Conservation (phyloP, 2,113 vertebrate species). For the Delphinus delphis region DNA sequence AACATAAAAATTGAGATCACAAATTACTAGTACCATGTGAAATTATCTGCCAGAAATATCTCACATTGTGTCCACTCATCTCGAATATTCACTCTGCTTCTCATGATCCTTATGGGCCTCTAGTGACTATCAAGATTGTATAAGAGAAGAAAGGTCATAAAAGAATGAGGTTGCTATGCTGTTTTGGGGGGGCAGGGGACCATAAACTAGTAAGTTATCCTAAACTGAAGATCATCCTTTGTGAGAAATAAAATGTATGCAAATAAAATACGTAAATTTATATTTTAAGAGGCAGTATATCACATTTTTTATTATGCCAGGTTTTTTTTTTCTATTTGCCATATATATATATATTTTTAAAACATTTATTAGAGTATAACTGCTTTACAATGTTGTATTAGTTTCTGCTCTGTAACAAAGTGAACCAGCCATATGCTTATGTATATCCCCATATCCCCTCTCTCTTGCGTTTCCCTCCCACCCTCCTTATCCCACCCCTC, state of each 20-base stretch:
- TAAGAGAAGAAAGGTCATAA: neutral
- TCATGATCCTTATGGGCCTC: neutral
- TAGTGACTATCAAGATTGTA: neutral
- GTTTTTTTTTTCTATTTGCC: neutral
- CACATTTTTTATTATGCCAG: neutral
- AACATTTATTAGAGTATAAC: no score
- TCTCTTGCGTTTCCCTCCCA: no score
- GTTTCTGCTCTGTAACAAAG: no score
- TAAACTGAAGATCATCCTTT: neutral
- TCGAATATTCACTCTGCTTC: neutral
- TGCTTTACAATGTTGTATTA: no score
- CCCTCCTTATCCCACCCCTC: no score
- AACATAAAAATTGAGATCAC: neutral
- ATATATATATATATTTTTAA: no score
- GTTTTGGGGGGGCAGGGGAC: neutral
- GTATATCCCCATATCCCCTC: no score
- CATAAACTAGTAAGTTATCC: neutral
- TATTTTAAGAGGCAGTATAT: neutral
- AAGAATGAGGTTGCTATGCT: neutral
- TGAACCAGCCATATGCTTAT: no score
- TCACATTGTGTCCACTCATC: neutral
- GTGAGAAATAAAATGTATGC: neutral
- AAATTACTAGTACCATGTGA: neutral
- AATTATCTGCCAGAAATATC: neutral
- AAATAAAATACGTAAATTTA: neutral